Conservation (phyloP, 2,797 vertebrate genomes). For the Gobionotothen gibberifrons region DNA sequence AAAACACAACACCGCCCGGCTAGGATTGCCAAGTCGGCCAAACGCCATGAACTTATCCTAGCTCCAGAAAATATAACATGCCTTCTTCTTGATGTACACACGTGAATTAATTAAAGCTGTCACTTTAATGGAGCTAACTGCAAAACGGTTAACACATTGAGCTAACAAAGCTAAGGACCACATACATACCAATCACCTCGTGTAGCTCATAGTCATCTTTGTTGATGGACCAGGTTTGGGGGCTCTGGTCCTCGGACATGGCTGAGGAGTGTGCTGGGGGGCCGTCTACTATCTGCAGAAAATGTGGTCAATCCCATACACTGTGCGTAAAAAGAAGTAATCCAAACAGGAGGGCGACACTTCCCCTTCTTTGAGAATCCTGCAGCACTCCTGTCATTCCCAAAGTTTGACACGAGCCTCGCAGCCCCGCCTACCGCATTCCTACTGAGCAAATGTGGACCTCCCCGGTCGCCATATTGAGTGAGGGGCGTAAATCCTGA, state of each 20-base stretch:
- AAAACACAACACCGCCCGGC: constrained; percentile 68
- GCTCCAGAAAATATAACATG: constrained; percentile 47
- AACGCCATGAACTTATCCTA: constrained; percentile 31
- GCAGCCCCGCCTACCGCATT: constrained; percentile 86
- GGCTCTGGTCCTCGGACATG: constrained; percentile 95
- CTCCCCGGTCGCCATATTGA: constrained; percentile 81
- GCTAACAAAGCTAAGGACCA: constrained; percentile 66
- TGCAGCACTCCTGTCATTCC: constrained; percentile 87
- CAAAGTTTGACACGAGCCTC: constrained; percentile 91
- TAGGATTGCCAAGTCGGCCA: constrained; percentile 20
- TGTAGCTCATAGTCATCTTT: constrained; percentile 98
- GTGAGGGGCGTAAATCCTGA: constrained; percentile 53
- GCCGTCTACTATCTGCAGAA: constrained; percentile 59
- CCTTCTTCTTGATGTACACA: constrained; percentile 19
- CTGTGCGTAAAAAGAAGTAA: constrained; percentile 71
- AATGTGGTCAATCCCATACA: constrained; percentile 62
- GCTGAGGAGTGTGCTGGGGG: constrained; percentile 79
- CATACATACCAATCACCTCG: constrained; percentile 98
- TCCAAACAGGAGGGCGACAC: constrained; percentile 79
- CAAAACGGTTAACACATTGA: constrained; percentile 17
- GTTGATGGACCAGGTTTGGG: constrained; percentile 97
- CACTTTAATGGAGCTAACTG: background rate
- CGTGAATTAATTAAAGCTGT: background rate
- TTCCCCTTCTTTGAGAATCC: constrained; percentile 83
- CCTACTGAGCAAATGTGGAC: constrained; percentile 73